These are phyloP conservation scores for Eremophila alpestris DNA, from an alignment of 2,797 vertebrate species.

Conservation along the genomic window DNA sequence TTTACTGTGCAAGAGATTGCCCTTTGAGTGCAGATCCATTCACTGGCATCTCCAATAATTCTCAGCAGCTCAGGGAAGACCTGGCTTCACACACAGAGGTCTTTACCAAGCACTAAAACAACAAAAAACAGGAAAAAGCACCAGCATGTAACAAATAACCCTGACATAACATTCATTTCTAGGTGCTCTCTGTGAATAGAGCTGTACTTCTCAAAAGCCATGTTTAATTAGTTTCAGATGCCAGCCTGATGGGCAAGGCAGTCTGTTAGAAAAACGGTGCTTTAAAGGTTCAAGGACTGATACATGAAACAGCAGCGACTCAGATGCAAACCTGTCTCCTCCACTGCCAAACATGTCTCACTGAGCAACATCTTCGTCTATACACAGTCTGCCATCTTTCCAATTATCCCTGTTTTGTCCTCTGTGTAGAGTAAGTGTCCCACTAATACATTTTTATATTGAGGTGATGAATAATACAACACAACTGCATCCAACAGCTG, in stretches of 20 bases:
- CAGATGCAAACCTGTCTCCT: neutral
- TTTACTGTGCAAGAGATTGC: neutral
- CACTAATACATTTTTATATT: constrained; percentile 18
- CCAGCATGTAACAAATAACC: neutral
- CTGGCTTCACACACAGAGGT: neutral
- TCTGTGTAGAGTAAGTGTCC: constrained; percentile 14
- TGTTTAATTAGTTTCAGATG: neutral
- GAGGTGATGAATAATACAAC: constrained; percentile 45
- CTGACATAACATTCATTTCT: neutral
- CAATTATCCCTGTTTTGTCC: constrained; percentile 28
- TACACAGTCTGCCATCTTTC: neutral
- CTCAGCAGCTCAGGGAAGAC: neutral
- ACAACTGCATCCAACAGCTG: neutral
- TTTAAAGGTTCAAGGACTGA: neutral
- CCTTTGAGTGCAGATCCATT: neutral
- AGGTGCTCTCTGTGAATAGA: neutral
- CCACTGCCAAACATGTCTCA: neutral
- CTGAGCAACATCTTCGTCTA: neutral
- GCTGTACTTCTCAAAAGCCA: neutral
- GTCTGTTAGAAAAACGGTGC: neutral
- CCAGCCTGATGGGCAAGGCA: neutral
- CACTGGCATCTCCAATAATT: neutral
- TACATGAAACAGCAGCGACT: neutral
- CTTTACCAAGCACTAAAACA: neutral
- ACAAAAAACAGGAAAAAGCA: neutral